Base-by-base conservation (phyloP, 2,797 vertebrate genomes). In the Pampus argenteus region DNA sequence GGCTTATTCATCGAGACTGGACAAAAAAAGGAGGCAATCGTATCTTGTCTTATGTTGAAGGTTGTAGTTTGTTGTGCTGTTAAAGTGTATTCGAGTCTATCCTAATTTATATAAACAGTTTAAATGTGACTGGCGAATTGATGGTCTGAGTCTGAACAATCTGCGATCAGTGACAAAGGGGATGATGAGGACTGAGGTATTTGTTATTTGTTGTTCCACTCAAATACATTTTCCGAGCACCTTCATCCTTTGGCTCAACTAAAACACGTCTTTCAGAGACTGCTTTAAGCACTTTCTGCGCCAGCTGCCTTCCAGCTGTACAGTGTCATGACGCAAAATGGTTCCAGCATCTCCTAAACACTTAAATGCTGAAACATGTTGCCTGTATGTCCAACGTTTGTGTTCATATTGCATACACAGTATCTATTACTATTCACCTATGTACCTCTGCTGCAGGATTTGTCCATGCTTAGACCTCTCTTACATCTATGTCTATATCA, bases 361-460 rank as follows among this genome's bases (percentile, higher is more conserved):
- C 8, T 11, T 25, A 55, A 23, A 52, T 56, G 23, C 42, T 55
- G 29, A 55, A 55, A 63, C 23, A 62, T 6, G 50, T 6, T 28
- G 40, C 22, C 28, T 47, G 15, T 55, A 6, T 13, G 25, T 71
- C 28, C 34, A 69, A 45, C 10, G 4, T n/a, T 4, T 4, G 14
- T 28, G 51, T 47, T 42, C 13, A 6, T 13, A 15, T 31, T 31
- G 10, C n/a, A 44, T 69, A 22, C 22, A 14, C n/a, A 20, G 26
- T 26, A 34, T 49, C 3, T 9, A 15, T 36, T 25, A 38, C 20
- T 14, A 7, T 14, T 23, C 14, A 14, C 7, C 10, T 25, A 22
- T 36, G 17, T 25, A 9, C 38, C n/a, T 65, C 55, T 29, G 15
- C 20, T 55, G 25, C 14, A 7, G 25, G 18, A 54, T 34, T 14